Base-by-base conservation (phyloP, 2,113 vertebrate genomes). In the Eleginops maclovinus region DNA sequence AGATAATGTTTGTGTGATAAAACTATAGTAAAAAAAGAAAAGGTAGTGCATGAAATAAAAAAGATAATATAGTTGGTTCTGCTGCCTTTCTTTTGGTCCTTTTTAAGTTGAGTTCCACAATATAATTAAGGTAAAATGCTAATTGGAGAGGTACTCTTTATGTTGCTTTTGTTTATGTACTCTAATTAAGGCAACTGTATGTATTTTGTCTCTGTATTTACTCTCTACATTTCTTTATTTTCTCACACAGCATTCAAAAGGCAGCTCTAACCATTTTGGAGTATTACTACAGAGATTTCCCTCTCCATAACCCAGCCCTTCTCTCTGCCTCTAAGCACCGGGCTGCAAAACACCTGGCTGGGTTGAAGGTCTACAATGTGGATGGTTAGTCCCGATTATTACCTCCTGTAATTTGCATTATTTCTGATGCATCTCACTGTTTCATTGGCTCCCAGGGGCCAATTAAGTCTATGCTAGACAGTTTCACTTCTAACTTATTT, bases 251-350 rank as follows among this genome's bases (percentile, higher is more conserved):
- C 89, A 96, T 99, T 86, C 97, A 99, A 87, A 93, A 95, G 84
- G 97, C 97, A n/a, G 97, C 97, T 9, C 79, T 98, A 84, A 95
- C 96, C 81, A 93, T 99, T 80, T 90, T 99, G 92, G 96, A 99
- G 92, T 96, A 96, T 82, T 99, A 99, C 94, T 98, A 99, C 91
- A 95, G 93, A 93, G 98, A 99, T 86, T 99, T 99, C 89, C 93
- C 96, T 2, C 94, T 98, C 77, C 96, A 97, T 85, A 98, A 98
- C 85, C 96, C 97, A 0, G 94, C 96, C 22, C 94, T 97, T 47
- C 91, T 98, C 54, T 96, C 96, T 41, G 96, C 96, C 79, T 95
- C 96, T 51, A 98, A 97, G 80, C 95, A 96, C 80, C 93, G 96
- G 15, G 95, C 96, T 64, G 95, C 96, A 87, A 98, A 98, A 81